phyloP scores from a whole-genome alignment of 1,140 invertebrate genomes.

The Meloidogyne exigua region DNA sequence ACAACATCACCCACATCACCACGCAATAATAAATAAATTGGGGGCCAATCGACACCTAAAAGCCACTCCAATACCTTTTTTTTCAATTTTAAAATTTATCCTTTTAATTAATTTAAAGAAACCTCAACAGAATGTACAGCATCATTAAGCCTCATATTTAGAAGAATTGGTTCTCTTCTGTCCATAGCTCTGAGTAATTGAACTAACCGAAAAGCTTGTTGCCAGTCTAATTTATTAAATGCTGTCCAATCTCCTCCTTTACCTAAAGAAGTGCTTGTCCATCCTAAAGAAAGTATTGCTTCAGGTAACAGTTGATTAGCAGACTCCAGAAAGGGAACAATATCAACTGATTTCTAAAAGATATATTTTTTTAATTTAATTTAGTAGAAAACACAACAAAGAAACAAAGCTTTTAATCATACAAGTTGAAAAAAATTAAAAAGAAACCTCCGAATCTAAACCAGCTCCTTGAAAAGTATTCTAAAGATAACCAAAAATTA shows the following conservation, averaged over 20 bases:
- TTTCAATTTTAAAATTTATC: conserved; percentile 17
- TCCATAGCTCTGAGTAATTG: conserved; percentile 35
- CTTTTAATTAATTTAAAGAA: neutral
- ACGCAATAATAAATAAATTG: conserved; percentile 41
- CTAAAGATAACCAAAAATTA: neutral
- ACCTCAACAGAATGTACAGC: conserved; percentile 28
- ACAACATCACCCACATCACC: conserved; percentile 53
- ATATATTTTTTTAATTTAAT: neutral
- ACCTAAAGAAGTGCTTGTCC: conserved; percentile 22
- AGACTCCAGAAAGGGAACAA: conserved; percentile 43
- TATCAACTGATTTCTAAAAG: conserved; percentile 43
- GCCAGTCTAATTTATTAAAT: conserved; percentile 45
- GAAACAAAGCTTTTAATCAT: too few species aligned
- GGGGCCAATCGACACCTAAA: conserved; percentile 38
- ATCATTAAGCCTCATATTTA: conserved; percentile 50
- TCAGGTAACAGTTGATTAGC: conserved; percentile 45
- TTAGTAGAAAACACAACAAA: too few species aligned
- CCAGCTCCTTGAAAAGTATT: conserved; percentile 18
- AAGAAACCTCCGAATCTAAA: neutral
- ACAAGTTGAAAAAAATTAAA: too few species aligned
- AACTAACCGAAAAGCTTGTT: conserved; percentile 39
- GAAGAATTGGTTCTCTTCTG: conserved; percentile 21
- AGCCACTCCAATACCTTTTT: conserved; percentile 47
- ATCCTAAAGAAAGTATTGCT: conserved; percentile 50
- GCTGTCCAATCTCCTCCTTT: conserved; percentile 28